A percentile compares a stretch with the other conserved stretches of the same genome.
phyloP scores from a whole-genome alignment of 2,888 invertebrate genomes.

The Listrodromus nycthemerus region DNA sequence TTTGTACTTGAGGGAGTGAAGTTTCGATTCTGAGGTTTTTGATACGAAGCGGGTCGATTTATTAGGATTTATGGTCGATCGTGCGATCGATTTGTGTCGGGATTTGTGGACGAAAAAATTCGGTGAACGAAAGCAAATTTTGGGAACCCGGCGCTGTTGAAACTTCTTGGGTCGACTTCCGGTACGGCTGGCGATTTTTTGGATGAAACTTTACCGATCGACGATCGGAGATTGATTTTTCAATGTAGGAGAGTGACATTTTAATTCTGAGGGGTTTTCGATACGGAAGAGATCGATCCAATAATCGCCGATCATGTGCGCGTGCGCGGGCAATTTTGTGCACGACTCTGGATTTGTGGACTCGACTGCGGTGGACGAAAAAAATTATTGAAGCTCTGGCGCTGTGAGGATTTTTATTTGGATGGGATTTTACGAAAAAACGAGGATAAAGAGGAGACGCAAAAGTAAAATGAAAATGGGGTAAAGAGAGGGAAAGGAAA shows the following conservation, averaged over 20 bases:
- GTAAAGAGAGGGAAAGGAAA: neutral
- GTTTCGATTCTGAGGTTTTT: no score
- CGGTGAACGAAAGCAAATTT: conserved; percentile 18
- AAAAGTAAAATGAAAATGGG: neutral
- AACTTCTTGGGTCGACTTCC: neutral
- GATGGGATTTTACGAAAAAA: conserved; percentile 1
- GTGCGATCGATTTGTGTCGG: neutral
- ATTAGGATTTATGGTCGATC: no score
- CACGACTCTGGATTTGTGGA: conserved; percentile 24
- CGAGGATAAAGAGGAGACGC: neutral
- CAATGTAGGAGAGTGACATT: no score
- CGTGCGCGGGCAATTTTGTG: conserved; percentile 20
- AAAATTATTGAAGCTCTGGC: neutral
- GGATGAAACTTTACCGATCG: no score
- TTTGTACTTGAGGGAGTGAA: neutral
- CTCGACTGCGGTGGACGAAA: conserved; percentile 29
- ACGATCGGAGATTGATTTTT: neutral
- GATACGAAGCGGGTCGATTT: no score
- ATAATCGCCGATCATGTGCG: neutral
- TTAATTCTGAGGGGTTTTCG: no score
- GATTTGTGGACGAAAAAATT: conserved; percentile 23
- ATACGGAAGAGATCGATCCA: no score
- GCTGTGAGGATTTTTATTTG: conserved; percentile 2
- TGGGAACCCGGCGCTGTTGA: neutral
- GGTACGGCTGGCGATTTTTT: neutral